phyloP scores from a whole-genome alignment of 1,140 invertebrate species.

The Luehdorfia chinensis region DNA sequence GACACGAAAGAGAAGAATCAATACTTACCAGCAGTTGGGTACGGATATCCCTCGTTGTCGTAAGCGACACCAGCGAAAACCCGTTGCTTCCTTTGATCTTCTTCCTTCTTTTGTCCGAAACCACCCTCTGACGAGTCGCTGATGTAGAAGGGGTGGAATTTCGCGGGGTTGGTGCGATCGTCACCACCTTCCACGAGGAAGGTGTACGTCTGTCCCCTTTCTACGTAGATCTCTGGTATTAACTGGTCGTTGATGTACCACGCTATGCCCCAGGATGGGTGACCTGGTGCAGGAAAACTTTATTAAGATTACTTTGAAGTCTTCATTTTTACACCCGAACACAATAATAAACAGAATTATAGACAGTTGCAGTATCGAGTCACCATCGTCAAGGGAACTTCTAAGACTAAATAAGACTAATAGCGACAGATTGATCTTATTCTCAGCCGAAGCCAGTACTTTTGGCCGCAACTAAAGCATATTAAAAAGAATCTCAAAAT shows the following conservation, averaged over 20 bases:
- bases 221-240: slow-evolving; percentile 93
- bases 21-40: slow-evolving; percentile 84
- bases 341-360: too few species aligned
- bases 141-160: slow-evolving; percentile 97
- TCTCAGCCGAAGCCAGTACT: too few species aligned
- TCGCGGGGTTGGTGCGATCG: slow-evolving; percentile 81
- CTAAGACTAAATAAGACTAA: too few species aligned
- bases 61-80: slow-evolving; percentile 90
- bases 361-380: too few species aligned
- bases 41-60: slow-evolving; percentile 85
- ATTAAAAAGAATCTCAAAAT: too few species aligned
- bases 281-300: slow-evolving; percentile 78
- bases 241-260: slow-evolving; percentile 96
- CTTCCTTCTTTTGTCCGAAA: slow-evolving; percentile 85
- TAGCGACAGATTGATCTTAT: too few species aligned
- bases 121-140: slow-evolving; percentile 91
- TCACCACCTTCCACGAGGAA: slow-evolving; percentile 91
- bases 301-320: too few species aligned
- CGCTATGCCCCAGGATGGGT: slow-evolving; percentile 91
- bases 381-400: too few species aligned
- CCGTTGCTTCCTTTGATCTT: slow-evolving; percentile 82
- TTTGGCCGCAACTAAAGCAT: too few species aligned
- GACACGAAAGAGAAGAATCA: too few species aligned
- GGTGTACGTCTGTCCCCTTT: slow-evolving; percentile 92
- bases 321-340: too few species aligned